A percentile compares a stretch with the other conserved stretches of the same genome.
Conservation (phyloP, 2,797 vertebrate species). For the Melanotaenia boesemani region DNA sequence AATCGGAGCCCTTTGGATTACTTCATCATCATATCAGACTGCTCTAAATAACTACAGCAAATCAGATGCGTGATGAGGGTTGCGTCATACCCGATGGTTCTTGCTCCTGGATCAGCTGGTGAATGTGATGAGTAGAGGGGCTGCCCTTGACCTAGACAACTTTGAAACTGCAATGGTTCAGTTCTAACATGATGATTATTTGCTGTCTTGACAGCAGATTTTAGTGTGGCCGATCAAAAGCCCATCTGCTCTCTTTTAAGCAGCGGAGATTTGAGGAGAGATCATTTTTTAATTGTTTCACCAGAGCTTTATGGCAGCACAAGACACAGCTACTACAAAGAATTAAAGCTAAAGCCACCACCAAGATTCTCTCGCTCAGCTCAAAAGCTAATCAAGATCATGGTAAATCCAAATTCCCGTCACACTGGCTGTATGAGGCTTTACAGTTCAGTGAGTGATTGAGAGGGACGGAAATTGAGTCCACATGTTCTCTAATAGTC, state of each 20-base stretch:
- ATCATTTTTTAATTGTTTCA: not conserved
- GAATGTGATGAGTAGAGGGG: slow-evolving; percentile 1
- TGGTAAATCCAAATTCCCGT: not conserved
- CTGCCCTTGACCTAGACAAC: slow-evolving; percentile 14
- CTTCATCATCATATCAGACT: slow-evolving; percentile 18
- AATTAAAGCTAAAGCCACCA: not conserved
- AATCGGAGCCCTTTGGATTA: slow-evolving; percentile 19
- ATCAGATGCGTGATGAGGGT: slow-evolving; percentile 11
- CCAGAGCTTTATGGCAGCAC: not conserved
- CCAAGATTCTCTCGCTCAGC: not conserved
- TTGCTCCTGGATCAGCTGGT: not conserved
- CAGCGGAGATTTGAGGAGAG: not conserved
- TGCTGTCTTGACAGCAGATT: not conserved
- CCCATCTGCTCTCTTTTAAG: not conserved
- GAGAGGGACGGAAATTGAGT: slow-evolving; percentile 7
- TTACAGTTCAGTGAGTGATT: not conserved
- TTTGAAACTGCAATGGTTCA: not conserved
- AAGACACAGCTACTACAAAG: not conserved
- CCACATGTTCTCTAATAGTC: not conserved
- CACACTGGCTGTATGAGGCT: not conserved
- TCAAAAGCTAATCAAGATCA: not conserved
- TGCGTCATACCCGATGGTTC: slow-evolving; percentile 7
- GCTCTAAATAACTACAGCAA: slow-evolving; percentile 20
- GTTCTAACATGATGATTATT: not conserved
- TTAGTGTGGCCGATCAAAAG: not conserved